Conservation (phyloP, 2,888 invertebrate genomes). For the Volucella inanis region DNA sequence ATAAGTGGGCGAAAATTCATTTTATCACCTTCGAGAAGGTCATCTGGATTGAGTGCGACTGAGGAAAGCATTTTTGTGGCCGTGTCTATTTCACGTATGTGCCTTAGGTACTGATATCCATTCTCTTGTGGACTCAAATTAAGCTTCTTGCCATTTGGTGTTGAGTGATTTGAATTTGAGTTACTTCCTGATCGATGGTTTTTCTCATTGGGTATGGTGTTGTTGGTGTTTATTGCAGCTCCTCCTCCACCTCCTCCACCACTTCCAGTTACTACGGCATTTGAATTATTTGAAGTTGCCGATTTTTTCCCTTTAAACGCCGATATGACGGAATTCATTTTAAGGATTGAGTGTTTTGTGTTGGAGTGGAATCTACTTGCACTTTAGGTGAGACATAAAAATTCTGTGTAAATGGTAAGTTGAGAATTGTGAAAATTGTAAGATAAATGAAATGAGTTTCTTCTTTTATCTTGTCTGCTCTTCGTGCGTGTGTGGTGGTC, state of each 20-base stretch:
- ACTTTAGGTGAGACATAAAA: conserved; percentile 70
- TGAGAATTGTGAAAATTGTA: conserved; percentile 54
- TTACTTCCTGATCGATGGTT: conserved; percentile 74
- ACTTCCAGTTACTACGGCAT: conserved; percentile 30
- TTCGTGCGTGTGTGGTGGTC: not conserved
- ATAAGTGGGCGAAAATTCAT: conserved; percentile 77
- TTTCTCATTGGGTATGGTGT: conserved; percentile 73
- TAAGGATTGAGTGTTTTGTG: conserved; percentile 61
- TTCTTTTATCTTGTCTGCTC: not conserved
- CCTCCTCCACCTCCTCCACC: conserved; percentile 36
- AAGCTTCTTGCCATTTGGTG: conserved; percentile 70
- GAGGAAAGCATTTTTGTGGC: conserved; percentile 82
- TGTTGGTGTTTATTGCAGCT: conserved; percentile 37
- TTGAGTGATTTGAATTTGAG: conserved; percentile 62
- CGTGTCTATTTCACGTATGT: conserved; percentile 82
- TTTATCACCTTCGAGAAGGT: conserved; percentile 76
- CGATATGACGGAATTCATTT: conserved; percentile 83
- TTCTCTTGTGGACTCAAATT: conserved; percentile 80
- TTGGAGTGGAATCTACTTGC: conserved; percentile 52
- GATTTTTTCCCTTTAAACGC: conserved; percentile 82
- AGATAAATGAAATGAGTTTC: conserved; percentile 36
- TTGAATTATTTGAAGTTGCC: conserved; percentile 23
- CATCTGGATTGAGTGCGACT: conserved; percentile 78
- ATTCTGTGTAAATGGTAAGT: conserved; percentile 25
- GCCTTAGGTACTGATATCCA: conserved; percentile 82